Evolutionary conservation across 2,113 vertebrate genomes (phyloP).

Genomic region (Lepus americanus): DNA sequence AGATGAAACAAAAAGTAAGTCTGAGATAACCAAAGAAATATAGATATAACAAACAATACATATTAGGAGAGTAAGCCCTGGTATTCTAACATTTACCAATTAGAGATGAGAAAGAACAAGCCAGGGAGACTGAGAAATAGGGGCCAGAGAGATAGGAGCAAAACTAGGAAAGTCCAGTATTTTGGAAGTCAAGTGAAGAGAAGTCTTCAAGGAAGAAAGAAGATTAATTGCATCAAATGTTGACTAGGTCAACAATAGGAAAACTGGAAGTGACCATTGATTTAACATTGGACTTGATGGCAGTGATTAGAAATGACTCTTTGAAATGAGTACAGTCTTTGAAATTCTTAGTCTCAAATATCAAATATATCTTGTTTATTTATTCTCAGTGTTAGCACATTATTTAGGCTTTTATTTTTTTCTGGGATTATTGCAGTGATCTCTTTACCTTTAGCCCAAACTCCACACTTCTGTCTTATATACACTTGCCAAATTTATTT

Average conservation of each 20-base stretch:
- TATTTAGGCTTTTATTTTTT: not conserved
- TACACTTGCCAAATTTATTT: not conserved
- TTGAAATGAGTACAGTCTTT: not conserved
- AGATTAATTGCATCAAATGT: not conserved
- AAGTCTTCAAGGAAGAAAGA: not conserved
- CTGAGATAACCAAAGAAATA: not conserved
- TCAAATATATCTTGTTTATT: not conserved
- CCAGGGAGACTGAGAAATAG: not conserved
- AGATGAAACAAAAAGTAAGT: not conserved
- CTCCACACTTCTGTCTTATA: not conserved
- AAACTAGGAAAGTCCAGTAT: not conserved
- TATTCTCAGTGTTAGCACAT: not conserved
- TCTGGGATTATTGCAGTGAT: not conserved
- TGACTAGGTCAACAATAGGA: not conserved
- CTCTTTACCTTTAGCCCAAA: constrained; percentile 12
- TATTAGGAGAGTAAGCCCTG: not conserved
- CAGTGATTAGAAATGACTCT: not conserved
- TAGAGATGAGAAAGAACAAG: not conserved
- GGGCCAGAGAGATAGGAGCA: not conserved
- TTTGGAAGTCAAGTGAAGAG: not conserved
- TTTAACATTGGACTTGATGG: not conserved
- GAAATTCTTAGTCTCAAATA: not conserved
- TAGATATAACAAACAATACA: not conserved
- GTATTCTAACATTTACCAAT: not conserved
- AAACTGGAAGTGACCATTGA: not conserved